These are phyloP conservation scores for Creontiades dilutus DNA, from an alignment of 2,888 invertebrate genomes.

Conservation along the genomic window DNA sequence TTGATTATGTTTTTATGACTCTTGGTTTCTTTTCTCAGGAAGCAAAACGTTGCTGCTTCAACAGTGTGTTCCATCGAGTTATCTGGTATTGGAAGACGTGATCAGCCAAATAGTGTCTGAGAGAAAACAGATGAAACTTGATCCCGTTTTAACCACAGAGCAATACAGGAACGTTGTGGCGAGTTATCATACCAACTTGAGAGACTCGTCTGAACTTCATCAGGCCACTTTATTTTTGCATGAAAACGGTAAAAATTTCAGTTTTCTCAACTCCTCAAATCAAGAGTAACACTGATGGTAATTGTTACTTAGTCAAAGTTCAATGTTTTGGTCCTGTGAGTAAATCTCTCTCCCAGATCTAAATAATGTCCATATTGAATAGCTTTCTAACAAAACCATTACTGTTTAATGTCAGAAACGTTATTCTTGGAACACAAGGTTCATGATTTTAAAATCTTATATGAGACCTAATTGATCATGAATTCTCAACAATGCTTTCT, in stretches of 20 bases:
- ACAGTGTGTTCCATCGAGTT: constrained; percentile 97
- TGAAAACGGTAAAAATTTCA: constrained; percentile 89
- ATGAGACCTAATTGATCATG: too few species aligned
- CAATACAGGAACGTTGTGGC: constrained; percentile 84
- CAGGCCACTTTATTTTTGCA: constrained; percentile 98
- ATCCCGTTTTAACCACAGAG: constrained; percentile 91
- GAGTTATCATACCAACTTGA: constrained; percentile 84
- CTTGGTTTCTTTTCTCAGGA: constrained; percentile 79
- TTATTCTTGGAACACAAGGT: too few species aligned
- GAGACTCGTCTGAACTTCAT: constrained; percentile 94
- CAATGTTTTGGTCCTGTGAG: too few species aligned
- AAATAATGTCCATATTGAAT: too few species aligned
- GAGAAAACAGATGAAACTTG: constrained; percentile 83
- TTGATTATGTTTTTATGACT: background rate
- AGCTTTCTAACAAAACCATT: too few species aligned
- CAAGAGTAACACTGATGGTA: too few species aligned
- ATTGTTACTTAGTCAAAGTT: too few species aligned
- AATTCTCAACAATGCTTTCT: too few species aligned
- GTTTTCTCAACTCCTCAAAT: too few species aligned
- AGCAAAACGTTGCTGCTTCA: constrained; percentile 94
- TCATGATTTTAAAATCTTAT: too few species aligned
- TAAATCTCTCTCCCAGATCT: too few species aligned
- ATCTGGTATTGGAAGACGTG: constrained; percentile 95
- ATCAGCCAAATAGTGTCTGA: constrained; percentile 90
- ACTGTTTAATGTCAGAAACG: too few species aligned